phyloP scores from a whole-genome alignment of 2,888 invertebrate genomes.

The Drosophila borborema region DNA sequence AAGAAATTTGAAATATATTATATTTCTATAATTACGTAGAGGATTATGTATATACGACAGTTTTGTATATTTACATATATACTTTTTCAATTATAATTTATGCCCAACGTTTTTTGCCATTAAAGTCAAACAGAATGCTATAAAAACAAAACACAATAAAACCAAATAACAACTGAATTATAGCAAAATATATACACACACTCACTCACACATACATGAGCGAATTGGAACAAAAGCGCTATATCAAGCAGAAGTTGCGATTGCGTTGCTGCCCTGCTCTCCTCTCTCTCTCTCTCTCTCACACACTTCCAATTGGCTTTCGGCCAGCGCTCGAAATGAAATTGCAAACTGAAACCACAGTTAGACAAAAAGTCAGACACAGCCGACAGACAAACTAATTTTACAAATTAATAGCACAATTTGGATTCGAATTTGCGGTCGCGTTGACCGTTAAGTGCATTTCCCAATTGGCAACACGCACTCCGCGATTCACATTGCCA shows the following conservation, averaged over 20 bases:
- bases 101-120: constrained; percentile 32
- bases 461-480: constrained; percentile 33
- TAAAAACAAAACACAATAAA: constrained; percentile 37
- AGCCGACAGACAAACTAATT: constrained; percentile 58
- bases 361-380: constrained; percentile 59
- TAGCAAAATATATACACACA: constrained; percentile 25
- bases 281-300: neutral
- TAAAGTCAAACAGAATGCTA: constrained; percentile 39
- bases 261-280: constrained; percentile 9
- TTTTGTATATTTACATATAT: constrained; percentile 19
- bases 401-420: constrained; percentile 73
- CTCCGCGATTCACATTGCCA: neutral
- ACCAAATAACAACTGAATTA: constrained; percentile 40
- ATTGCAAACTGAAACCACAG: constrained; percentile 62
- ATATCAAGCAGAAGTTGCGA: constrained; percentile 54
- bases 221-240: constrained; percentile 28
- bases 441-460: constrained; percentile 50
- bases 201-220: constrained; percentile 31
- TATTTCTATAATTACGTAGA: constrained; percentile 19
- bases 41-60: neutral
- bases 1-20: constrained; percentile 6
- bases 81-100: constrained; percentile 46
- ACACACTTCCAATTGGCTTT: constrained; percentile 51
- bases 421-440: constrained; percentile 60
- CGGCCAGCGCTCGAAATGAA: constrained; percentile 63